Evolutionary conservation across 2,797 vertebrate species (phyloP).

Genomic region (Poeciliopsis turneri): DNA sequence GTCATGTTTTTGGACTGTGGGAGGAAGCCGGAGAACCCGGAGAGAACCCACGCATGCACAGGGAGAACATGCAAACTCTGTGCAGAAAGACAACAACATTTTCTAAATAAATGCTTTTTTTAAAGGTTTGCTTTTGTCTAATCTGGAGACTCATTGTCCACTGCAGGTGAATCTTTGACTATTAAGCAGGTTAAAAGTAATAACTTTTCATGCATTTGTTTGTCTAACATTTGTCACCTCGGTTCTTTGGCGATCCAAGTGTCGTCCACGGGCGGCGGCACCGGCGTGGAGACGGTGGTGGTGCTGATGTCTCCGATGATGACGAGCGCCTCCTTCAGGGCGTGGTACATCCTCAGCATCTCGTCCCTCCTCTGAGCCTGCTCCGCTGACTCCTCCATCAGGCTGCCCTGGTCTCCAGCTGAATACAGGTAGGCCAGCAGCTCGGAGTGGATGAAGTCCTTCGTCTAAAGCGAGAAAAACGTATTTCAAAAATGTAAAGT

Average conservation of each 20-base stretch:
- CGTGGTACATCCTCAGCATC: slow-evolving; percentile 94
- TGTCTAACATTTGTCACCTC: slow-evolving; percentile 52
- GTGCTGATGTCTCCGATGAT: slow-evolving; percentile 96
- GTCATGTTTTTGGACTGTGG: too few relatives aligned
- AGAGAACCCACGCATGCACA: too few relatives aligned
- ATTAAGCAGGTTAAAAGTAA: not conserved
- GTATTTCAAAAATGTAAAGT: too few relatives aligned
- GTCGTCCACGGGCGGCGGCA: slow-evolving; percentile 91
- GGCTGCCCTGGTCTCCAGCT: slow-evolving; percentile 87
- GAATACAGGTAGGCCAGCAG: slow-evolving; percentile 93
- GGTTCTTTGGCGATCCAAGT: slow-evolving; percentile 84
- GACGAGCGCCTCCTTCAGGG: slow-evolving; percentile 87
- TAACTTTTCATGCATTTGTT: not conserved
- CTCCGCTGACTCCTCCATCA: slow-evolving; percentile 95
- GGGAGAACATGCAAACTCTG: too few relatives aligned
- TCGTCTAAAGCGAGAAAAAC: slow-evolving; percentile 78
- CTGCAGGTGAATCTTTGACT: not conserved
- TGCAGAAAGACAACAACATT: not conserved
- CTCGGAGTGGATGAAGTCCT: slow-evolving; percentile 97
- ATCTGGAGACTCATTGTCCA: not conserved
- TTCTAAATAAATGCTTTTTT: not conserved
- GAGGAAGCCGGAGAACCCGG: too few relatives aligned
- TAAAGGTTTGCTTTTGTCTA: not conserved
- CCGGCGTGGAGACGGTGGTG: slow-evolving; percentile 87
- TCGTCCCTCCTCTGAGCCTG: slow-evolving; percentile 94